Evolutionary conservation across 2,888 invertebrate species (phyloP), one percentile per base, ranked within the genome.

Genomic region (Teinopalpus imperialis): DNA sequence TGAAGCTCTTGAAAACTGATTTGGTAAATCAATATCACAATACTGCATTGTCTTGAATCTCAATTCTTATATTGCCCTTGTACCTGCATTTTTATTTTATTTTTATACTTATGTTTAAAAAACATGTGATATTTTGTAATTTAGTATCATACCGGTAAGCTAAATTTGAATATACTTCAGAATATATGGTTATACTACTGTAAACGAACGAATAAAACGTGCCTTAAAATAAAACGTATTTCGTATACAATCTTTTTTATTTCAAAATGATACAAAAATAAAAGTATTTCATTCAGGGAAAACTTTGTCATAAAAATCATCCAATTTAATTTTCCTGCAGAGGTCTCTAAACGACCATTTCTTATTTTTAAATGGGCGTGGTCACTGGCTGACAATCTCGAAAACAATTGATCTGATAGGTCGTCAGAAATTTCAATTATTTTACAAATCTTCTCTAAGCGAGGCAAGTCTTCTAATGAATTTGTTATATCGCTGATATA

Each of bases 401-500:
- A 74, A 50, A 88, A 80, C 29, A 88, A 56, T 57, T 75, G 64
- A 45, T 87, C 76, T 0, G 88, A 87, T 4, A 87, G 40, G 43
- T 88, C 87, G 40, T 88, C 87, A 1, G 88, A 87, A 48, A 87
- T 86, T 63, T 88, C 87, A n/a, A 88, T 83, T 3, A 87, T 83
- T 45, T 73, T 71, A 51, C 87, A 87, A 44, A 88, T 81, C 59
- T 83, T 85, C 44, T 87, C 85, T 23, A 88, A 65, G 4, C 76
- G 73, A 1, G 63, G 63, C 32, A 88, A 56, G 53, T 88, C 85
- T 16, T 87, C 86, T 6, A 79, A 47, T 1, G 88, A 88, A 42
- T 68, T 79, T 0, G 79, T 75, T 29, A 88, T 51, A 59, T 87
- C 88, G 1, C 63, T 57, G 8, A 88, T 69, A 14, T 78, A 64